These are phyloP conservation scores for Neogale vison DNA, from an alignment of 2,113 vertebrate species.

Conservation along the genomic window DNA sequence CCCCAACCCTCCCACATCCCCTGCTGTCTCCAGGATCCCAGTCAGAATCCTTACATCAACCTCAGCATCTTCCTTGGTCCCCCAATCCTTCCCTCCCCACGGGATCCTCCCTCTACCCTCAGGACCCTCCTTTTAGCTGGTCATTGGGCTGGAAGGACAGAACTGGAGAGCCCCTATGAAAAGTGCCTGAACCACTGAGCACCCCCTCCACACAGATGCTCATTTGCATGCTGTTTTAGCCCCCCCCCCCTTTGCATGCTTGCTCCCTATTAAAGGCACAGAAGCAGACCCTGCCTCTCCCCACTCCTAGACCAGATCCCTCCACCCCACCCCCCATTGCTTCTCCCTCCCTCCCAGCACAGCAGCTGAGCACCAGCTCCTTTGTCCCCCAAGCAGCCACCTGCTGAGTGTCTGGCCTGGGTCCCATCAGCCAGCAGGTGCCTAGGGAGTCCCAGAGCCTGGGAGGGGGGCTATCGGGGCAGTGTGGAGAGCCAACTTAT, in stretches of 20 bases:
- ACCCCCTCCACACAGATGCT: constrained; percentile 26
- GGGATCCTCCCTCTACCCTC: constrained; percentile 40
- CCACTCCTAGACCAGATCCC: constrained; percentile 4
- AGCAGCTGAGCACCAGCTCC: constrained; percentile 69
- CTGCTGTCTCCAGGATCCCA: background rate
- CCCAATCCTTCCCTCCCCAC: background rate
- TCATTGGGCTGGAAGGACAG: background rate
- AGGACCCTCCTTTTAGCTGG: constrained; percentile 43
- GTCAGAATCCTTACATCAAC: background rate
- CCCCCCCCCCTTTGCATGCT: constrained; percentile 26
- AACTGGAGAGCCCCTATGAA: constrained; percentile 1
- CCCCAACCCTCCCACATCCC: too few relatives aligned
- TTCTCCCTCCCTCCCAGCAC: constrained; percentile 40
- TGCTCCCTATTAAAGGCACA: constrained; percentile 57
- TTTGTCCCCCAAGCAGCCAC: constrained; percentile 72
- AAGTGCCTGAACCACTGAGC: constrained; percentile 11
- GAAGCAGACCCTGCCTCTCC: constrained; percentile 23
- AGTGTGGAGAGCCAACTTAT: background rate
- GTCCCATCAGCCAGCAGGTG: constrained; percentile 73
- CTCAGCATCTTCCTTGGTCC: background rate
- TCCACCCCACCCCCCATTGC: background rate
- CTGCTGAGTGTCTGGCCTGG: constrained; percentile 73
- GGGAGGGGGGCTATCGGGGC: background rate
- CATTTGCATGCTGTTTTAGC: constrained; percentile 51
- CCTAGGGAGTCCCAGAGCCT: constrained; percentile 56